These are phyloP conservation scores for Macaria liturata DNA, from an alignment of 2,888 invertebrate genomes.

Conservation along the genomic window DNA sequence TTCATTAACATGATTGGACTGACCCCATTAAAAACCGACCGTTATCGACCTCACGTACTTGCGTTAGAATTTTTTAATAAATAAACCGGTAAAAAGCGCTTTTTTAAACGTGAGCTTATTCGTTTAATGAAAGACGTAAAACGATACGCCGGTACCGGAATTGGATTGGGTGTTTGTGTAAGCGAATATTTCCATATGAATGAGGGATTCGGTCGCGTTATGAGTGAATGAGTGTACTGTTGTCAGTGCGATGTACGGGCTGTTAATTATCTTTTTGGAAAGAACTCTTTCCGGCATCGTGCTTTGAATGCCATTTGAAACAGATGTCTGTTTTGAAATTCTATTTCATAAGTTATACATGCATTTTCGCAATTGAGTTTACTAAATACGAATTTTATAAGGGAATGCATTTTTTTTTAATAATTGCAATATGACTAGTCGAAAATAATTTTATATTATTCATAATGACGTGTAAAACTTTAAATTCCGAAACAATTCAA, in stretches of 20 bases:
- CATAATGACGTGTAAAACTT: no score
- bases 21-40: constrained; percentile 66
- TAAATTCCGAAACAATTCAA: no score
- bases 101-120: constrained; percentile 23
- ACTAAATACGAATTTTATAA: no score
- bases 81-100: constrained; percentile 25
- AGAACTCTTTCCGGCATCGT: background rate
- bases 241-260: background rate
- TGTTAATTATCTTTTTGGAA: constrained; percentile 11
- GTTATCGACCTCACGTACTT: constrained; percentile 44
- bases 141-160: constrained; percentile 19
- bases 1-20: constrained; percentile 80
- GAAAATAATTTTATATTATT: no score
- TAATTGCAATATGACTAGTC: no score
- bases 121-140: constrained; percentile 27
- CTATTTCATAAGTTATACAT: no score
- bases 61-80: constrained; percentile 43
- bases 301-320: no score
- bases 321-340: no score
- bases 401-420: no score
- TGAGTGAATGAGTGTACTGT: constrained; percentile 1
- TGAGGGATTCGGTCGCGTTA: constrained; percentile 6
- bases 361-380: no score
- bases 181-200: constrained; percentile 20
- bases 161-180: constrained; percentile 22